phyloP scores from a whole-genome alignment of 2,888 invertebrate species.

The Matsumyia berberina region DNA sequence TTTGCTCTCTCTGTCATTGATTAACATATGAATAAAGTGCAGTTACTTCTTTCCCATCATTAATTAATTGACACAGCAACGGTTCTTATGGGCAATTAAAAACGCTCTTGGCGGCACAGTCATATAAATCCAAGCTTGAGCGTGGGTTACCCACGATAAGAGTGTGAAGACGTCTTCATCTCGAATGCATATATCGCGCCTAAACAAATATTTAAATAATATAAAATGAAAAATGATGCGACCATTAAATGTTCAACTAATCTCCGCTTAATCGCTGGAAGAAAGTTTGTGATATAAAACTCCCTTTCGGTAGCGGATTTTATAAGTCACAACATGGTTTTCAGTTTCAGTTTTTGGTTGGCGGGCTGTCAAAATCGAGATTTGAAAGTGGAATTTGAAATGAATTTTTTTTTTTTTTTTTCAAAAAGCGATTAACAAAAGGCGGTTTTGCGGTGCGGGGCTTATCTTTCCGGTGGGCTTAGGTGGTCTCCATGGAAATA shows the following conservation, averaged over 20 bases:
- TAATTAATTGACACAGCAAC: constrained; percentile 51
- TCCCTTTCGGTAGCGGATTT: constrained; percentile 37
- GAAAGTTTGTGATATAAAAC: constrained; percentile 52
- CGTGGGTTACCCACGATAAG: constrained; percentile 34
- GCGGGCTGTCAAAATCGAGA: constrained; percentile 2
- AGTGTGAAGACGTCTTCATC: constrained; percentile 47
- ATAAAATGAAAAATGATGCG: constrained; percentile 36
- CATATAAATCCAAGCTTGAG: constrained; percentile 28
- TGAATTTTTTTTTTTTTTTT: constrained; percentile 17
- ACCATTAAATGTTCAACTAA: constrained; percentile 33
- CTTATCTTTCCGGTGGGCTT: constrained; percentile 12
- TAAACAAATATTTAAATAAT: constrained; percentile 24
- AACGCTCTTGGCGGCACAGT: constrained; percentile 13
- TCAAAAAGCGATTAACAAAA: constrained; percentile 5
- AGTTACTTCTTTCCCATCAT: constrained; percentile 34
- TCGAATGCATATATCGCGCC: constrained; percentile 3
- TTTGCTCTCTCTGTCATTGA: constrained; percentile 20
- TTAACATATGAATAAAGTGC: constrained; percentile 38
- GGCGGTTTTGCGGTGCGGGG: background rate
- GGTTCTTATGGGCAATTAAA: constrained; percentile 53
- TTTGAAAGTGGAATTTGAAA: background rate
- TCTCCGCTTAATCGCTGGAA: constrained; percentile 40
- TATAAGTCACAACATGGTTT: constrained; percentile 27
- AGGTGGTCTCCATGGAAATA: background rate
- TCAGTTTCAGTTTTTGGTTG: constrained; percentile 7